These are phyloP conservation scores for Centropyge bicolor DNA, from an alignment of 2,797 vertebrate genomes.

Conservation along the genomic window DNA sequence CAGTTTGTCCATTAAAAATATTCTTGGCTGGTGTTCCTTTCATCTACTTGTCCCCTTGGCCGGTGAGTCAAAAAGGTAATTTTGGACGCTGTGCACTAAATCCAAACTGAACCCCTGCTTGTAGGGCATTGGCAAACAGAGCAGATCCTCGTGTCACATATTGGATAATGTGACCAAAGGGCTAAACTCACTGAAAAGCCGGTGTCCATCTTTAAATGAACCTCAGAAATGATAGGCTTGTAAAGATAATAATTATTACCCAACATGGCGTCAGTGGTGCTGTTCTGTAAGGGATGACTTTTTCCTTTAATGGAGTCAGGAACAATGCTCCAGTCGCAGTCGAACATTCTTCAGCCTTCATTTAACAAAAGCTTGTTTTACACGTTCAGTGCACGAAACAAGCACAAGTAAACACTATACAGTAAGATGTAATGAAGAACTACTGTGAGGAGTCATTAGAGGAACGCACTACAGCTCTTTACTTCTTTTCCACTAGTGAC, in stretches of 20 bases:
- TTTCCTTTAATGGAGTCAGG: neutral
- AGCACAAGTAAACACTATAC: neutral
- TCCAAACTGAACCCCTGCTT: too few species aligned
- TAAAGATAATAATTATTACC: too few species aligned
- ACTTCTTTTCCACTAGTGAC: conserved; percentile 3
- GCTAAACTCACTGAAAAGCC: neutral
- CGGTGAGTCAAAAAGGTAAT: too few species aligned
- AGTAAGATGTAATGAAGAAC: neutral
- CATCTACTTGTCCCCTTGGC: too few species aligned
- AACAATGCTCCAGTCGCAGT: neutral
- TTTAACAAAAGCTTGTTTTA: neutral
- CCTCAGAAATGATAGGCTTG: too few species aligned
- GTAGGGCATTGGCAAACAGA: neutral
- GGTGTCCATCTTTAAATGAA: too few species aligned
- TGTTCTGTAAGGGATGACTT: neutral
- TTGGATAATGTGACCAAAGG: neutral
- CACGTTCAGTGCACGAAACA: neutral
- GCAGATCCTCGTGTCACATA: neutral
- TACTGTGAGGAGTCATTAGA: neutral
- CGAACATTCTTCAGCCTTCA: neutral
- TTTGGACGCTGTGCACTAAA: too few species aligned
- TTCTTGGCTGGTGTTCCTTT: too few species aligned
- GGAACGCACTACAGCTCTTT: neutral
- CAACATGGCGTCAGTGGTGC: neutral
- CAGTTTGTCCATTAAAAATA: too few species aligned